Evolutionary conservation across 2,888 invertebrate genomes (phyloP).

Genomic region (Malthinus flaveolus): DNA sequence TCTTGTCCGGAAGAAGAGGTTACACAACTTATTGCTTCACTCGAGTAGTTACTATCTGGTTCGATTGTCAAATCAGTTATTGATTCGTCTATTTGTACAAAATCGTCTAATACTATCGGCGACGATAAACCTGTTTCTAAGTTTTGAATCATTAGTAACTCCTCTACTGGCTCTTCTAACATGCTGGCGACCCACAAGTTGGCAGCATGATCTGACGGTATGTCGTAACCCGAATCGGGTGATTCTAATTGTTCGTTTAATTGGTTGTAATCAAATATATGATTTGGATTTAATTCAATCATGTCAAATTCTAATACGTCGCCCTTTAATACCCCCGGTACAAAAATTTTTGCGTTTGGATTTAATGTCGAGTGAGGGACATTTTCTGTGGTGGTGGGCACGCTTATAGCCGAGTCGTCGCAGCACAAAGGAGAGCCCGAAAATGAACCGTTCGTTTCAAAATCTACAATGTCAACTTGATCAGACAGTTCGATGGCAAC

Average conservation of each 20-base stretch:
- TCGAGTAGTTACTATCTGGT: too few species aligned
- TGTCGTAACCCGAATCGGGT: not conserved
- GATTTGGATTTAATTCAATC: not conserved
- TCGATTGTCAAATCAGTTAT: too few species aligned
- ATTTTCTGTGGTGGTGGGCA: too few species aligned
- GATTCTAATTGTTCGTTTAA: not conserved
- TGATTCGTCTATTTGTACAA: too few species aligned
- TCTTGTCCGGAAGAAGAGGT: too few species aligned
- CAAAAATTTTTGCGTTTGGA: conserved; percentile 24
- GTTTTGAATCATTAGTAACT: conserved; percentile 4
- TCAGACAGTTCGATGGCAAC: not conserved
- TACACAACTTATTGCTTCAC: too few species aligned
- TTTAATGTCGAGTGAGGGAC: conserved; percentile 17
- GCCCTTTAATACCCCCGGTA: not conserved
- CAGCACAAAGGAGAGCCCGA: not conserved
- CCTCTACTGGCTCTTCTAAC: conserved; percentile 37
- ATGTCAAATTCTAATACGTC: too few species aligned
- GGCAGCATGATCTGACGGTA: conserved; percentile 42
- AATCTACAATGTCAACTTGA: too few species aligned
- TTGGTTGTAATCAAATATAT: not conserved
- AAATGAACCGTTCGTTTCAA: not conserved
- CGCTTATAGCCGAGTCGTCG: not conserved
- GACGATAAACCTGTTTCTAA: not conserved
- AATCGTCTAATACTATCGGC: too few species aligned
- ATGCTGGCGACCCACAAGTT: conserved; percentile 48